Conservation (phyloP, 2,888 invertebrate genomes). For the Drosophila robusta region DNA sequence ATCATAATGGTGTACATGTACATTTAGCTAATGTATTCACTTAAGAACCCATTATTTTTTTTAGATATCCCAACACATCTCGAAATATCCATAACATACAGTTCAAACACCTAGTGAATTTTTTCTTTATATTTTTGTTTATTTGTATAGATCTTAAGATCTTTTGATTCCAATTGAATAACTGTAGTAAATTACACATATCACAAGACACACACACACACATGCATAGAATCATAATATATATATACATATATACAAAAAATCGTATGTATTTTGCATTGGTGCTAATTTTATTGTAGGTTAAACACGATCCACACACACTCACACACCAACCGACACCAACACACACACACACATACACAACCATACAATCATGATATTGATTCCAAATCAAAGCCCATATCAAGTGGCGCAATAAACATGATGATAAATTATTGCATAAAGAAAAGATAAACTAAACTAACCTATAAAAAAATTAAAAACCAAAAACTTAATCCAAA, state of each 20-base stretch:
- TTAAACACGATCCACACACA: constrained; percentile 32
- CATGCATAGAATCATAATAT: constrained; percentile 13
- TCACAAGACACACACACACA: constrained; percentile 43
- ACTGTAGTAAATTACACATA: constrained; percentile 67
- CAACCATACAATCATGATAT: constrained; percentile 5
- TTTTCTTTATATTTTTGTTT: not conserved
- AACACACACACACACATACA: not conserved
- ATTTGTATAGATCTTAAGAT: constrained; percentile 18
- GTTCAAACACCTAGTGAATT: constrained; percentile 35
- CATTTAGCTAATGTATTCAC: constrained; percentile 5
- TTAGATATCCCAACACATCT: not conserved
- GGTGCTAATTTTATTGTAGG: constrained; percentile 74
- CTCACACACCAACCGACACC: constrained; percentile 20
- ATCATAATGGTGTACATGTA: not conserved
- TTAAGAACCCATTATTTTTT: constrained; percentile 6
- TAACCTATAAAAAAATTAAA: constrained; percentile 5
- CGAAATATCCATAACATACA: constrained; percentile 6
- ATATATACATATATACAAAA: constrained; percentile 9
- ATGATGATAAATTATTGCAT: not conserved
- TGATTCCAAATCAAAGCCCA: constrained; percentile 53
- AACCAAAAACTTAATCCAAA: not conserved
- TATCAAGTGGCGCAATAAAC: constrained; percentile 47
- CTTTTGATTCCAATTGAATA: constrained; percentile 39
- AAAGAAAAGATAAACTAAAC: not conserved
- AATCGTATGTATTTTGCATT: constrained; percentile 63